Conservation (phyloP, 2,113 vertebrate species). For the Camelus dromedarius region DNA sequence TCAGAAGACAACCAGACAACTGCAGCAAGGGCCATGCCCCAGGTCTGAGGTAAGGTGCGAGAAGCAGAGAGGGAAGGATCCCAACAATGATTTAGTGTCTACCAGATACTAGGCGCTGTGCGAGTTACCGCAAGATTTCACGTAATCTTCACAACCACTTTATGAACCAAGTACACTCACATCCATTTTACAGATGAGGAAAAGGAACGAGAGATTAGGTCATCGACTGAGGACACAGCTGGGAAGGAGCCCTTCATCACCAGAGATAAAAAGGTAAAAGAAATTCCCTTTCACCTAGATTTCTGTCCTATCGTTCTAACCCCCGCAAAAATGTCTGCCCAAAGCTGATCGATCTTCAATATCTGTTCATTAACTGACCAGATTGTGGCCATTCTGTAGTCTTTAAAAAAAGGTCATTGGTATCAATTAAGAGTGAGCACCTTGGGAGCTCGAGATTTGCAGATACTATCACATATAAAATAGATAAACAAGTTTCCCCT, state of each 20-base stretch:
- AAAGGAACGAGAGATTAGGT: not conserved
- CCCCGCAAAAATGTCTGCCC: not conserved
- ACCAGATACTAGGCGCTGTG: not conserved
- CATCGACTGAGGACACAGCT: not conserved
- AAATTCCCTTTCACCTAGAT: not conserved
- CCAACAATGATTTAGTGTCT: not conserved
- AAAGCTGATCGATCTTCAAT: not conserved
- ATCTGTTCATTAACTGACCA: not conserved
- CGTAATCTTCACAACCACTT: not conserved
- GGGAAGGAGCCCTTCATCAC: not conserved
- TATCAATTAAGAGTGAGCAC: constrained; percentile 6
- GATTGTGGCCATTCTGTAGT: not conserved
- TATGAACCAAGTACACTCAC: not conserved
- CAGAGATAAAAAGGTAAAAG: not conserved
- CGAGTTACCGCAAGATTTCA: not conserved
- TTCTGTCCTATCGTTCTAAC: not conserved
- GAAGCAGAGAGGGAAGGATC: not conserved
- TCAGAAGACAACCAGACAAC: not conserved
- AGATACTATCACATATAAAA: too few relatives aligned
- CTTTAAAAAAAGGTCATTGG: not conserved
- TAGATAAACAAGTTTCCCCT: too few relatives aligned
- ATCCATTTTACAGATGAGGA: not conserved
- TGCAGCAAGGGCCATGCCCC: not conserved
- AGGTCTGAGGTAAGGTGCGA: not conserved
- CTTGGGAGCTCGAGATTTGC: not conserved